phyloP scores from a whole-genome alignment of 2,113 vertebrate species.

The Mustela lutreola region DNA sequence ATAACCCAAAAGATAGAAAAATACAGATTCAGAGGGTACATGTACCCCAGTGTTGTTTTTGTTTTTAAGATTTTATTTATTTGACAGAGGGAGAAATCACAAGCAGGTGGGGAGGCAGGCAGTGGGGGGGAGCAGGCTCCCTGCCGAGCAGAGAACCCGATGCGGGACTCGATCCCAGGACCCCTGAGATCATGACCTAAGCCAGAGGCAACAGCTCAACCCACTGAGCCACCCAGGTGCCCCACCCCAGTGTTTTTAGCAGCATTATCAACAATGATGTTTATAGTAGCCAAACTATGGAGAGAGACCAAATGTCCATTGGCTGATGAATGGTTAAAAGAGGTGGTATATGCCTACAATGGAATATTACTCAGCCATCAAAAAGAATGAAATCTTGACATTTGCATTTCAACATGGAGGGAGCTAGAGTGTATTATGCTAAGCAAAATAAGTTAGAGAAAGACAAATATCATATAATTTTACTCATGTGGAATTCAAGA shows the following conservation, averaged over 20 bases:
- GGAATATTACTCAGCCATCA: neutral
- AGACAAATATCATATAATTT: neutral
- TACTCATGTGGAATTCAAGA: neutral
- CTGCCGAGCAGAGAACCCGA: too few relatives aligned
- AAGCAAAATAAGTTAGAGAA: neutral
- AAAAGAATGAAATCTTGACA: neutral
- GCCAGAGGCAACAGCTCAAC: too few relatives aligned
- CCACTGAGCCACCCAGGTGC: too few relatives aligned
- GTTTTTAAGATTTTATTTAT: too few relatives aligned
- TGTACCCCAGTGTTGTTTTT: neutral
- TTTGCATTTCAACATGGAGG: neutral
- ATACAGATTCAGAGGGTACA: neutral
- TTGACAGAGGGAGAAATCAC: too few relatives aligned
- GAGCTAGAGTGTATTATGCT: neutral
- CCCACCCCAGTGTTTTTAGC: neutral
- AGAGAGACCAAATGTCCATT: neutral
- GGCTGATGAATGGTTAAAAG: neutral
- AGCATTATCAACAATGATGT: too few relatives aligned
- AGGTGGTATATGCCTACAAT: neutral
- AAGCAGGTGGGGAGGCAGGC: too few relatives aligned
- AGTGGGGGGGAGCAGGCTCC: too few relatives aligned
- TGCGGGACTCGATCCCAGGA: too few relatives aligned
- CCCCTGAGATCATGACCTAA: too few relatives aligned
- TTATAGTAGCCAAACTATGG: neutral
- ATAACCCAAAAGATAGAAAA: neutral